Base-by-base conservation (phyloP, 2,797 vertebrate genomes). In the Heteromormyrus szaboi region DNA sequence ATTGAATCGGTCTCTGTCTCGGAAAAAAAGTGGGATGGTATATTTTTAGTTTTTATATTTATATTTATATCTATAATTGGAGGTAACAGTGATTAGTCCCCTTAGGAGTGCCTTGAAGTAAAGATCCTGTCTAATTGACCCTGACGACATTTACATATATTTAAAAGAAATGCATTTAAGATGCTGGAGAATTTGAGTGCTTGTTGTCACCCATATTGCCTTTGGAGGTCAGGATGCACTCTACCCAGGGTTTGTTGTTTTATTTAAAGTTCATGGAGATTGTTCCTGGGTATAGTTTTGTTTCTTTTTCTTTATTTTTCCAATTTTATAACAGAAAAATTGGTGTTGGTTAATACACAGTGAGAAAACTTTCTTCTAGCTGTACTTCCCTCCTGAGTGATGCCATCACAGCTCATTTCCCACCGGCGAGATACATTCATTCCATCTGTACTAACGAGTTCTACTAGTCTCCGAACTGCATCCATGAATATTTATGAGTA, bases 401-500 rank as follows among this genome's bases (percentile, higher is more conserved):
- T 12, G 9, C 1, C 83, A 51, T 29, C 12, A 85, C 46, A 25
- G 8, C 11, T 25, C 83, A 41, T 50, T 54, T 37, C 29, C 51
- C 53, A 41, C 33, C 19, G 17, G 29, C 22, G 17, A 33, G 85
- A 86, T 37, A 37, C 51, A 37, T 56, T 53, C 85, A 25, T 41
- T 59, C 85, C 22, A 41, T 37, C 22, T 86, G 46, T n/a, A 50
- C 85, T 56, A 85, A 85, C 46, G 83, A 51, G 85, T 86, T 56
- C 29, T 41, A 86, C 51, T 85, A 51, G 46, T 51, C 83, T 12
- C n/a, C n/a, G 22, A 50, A 50, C n/a, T 51, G n/a, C 83, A 85
- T 11, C 1, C 48, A 85, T 85, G 83, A 85, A 85, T 85, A 85
- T 85, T 85, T 50, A 85, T 85, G 83, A 85, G 33, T 12, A 41